Base-by-base conservation (phyloP, 2,888 invertebrate genomes). In the Microplitis deprimator region DNA sequence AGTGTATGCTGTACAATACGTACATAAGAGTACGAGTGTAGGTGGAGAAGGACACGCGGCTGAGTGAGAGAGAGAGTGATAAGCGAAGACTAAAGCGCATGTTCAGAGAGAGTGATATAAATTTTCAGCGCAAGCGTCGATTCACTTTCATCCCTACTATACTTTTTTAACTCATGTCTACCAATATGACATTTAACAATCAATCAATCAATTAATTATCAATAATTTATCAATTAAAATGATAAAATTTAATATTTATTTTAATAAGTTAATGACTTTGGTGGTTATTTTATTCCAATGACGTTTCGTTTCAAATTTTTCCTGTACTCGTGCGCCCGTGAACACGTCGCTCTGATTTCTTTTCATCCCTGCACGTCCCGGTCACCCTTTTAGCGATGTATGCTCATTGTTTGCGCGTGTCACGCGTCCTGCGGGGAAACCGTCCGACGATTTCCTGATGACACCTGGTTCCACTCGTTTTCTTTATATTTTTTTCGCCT, bases 321-420 rank as follows among this genome's bases (percentile, higher is more conserved):
- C 40, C 20, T 16, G 13, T 50, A 8, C 16, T 50, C 67, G 41
- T 38, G 50, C 50, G 10, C 50, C 50, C 50, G 50, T 50, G 50
- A 50, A 50, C 50, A 50, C 50, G 50, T 67, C 65, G 16, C 41
- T 72, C 72, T 72, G 72, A 72, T 71, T 62, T 60, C 65, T 68
- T 61, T 74, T 74, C 59, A 70, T 40, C 59, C 74, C 65, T 41
- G 39, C 29, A 10, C 50, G 68, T 64, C 50, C 20, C 16, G 40
- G 62, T 77, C 77, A 73, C 71, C 79, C 79, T 77, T 68, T 77
- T 77, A 73, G 38, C 17, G 13, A 72, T 61, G 40, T 82, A 41
- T 83, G 77, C 83, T 85, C 87, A 85, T 87, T 87, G 85, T 87
- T 85, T 83, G 85, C 85, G 85, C 86, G 86, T 85, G 87, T 88